A percentile compares a stretch with the other conserved stretches of the same genome.
Evolutionary conservation across 2,888 invertebrate species (phyloP).

Genomic region (Tridacna crocea): DNA sequence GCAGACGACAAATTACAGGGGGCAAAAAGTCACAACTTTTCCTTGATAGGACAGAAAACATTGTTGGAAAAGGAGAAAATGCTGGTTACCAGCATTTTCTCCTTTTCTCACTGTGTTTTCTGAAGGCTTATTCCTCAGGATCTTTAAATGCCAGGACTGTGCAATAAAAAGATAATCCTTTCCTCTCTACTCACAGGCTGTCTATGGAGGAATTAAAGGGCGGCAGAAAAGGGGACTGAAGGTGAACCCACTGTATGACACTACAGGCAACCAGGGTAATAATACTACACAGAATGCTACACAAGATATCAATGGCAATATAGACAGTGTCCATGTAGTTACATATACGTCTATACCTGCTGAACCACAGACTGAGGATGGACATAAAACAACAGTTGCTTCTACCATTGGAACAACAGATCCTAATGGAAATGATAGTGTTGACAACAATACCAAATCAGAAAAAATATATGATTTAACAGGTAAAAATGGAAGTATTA

Average conservation of each 20-base stretch:
- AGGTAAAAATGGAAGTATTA: slow-evolving; percentile 16
- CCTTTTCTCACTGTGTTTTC: background rate
- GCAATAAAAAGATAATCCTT: background rate
- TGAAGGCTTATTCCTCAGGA: no score
- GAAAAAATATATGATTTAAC: background rate
- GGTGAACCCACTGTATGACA: slow-evolving; percentile 74
- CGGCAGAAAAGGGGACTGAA: slow-evolving; percentile 69
- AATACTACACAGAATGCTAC: background rate
- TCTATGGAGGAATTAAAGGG: slow-evolving; percentile 73
- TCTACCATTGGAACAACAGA: background rate
- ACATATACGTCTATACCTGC: slow-evolving; percentile 52
- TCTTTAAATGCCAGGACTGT: no score
- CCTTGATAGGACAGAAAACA: no score
- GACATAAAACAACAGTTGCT: background rate
- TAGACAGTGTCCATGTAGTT: slow-evolving; percentile 40
- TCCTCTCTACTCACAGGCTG: slow-evolving; percentile 64
- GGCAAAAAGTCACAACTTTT: no score
- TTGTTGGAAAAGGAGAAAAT: background rate
- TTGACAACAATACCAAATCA: background rate
- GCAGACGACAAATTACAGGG: no score
- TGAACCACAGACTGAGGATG: background rate
- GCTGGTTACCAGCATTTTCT: slow-evolving; percentile 3
- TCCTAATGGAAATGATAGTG: background rate
- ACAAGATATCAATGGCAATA: slow-evolving; percentile 46
- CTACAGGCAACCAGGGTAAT: slow-evolving; percentile 51